phyloP scores from a whole-genome alignment of 92 coral and sea anemone genomes.

The Epizoanthus stellaris region DNA sequence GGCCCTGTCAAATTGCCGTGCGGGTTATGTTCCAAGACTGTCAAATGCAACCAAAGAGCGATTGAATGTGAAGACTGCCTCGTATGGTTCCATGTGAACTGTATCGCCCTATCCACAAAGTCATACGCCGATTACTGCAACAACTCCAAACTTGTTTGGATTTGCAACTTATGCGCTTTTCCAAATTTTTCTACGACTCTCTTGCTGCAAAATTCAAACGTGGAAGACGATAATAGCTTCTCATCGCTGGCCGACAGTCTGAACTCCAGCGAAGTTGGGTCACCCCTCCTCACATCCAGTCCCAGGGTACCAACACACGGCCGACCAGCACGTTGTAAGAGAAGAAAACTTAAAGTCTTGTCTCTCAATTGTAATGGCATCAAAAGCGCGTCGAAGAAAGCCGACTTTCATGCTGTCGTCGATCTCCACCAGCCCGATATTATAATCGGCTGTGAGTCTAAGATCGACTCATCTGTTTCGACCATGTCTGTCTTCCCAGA shows the following conservation, averaged over 20 bases:
- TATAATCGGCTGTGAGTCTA: slow-evolving; percentile 53
- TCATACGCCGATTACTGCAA: slow-evolving; percentile 28
- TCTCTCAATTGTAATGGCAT: slow-evolving; percentile 51
- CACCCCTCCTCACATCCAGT: slow-evolving; percentile 27
- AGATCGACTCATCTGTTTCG: slow-evolving; percentile 42
- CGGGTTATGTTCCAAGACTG: slow-evolving; percentile 22
- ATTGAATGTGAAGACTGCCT: slow-evolving; percentile 31
- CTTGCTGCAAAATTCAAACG: slow-evolving; percentile 1
- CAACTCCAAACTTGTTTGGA: slow-evolving; percentile 45
- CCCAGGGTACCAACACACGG: slow-evolving; percentile 11
- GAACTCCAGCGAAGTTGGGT: slow-evolving; percentile 27
- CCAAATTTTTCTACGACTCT: slow-evolving; percentile 34
- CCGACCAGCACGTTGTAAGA: background rate
- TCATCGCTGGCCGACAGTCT: slow-evolving; percentile 23
- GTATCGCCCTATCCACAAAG: slow-evolving; percentile 19
- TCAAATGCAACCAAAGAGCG: slow-evolving; percentile 41
- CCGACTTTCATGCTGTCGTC: slow-evolving; percentile 40
- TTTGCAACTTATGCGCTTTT: slow-evolving; percentile 35
- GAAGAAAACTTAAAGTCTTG: slow-evolving; percentile 35
- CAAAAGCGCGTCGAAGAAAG: slow-evolving; percentile 47
- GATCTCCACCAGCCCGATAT: slow-evolving; percentile 51
- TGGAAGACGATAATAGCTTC: slow-evolving; percentile 33
- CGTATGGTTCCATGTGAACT: slow-evolving; percentile 30
- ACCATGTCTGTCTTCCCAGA: slow-evolving; percentile 51
- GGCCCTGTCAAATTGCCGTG: slow-evolving; percentile 37